Base-by-base conservation (phyloP, 2,797 vertebrate species). In the Acipenser ruthenus region DNA sequence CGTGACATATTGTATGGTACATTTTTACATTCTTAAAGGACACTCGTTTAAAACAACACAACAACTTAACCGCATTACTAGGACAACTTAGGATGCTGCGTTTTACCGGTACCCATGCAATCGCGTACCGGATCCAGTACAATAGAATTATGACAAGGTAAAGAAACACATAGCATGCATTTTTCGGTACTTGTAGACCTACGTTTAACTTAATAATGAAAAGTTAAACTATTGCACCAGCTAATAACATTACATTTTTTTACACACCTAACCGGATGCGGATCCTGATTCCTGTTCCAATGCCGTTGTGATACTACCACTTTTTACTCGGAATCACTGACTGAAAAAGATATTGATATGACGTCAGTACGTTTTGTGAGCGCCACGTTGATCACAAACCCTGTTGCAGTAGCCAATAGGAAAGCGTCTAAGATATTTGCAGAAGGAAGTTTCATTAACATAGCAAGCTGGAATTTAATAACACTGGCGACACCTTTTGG, bases 331-430 rank as follows among this genome's bases (percentile, higher is more conserved):
- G 37, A 37, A 37, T 37, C 59, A 65, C 37, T 37, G 37, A 5
- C 37, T 37, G 37, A 37, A 37, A 37, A 37, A 37, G 0, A 37
- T 48, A 10, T 52, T 48, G 7, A 6, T 47, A 56, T 70, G 69
- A 70, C 69, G 69, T 70, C 49, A 55, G 13, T 12, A 67, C 65
- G 69, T 62, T 51, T 15, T 51, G 48, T 50, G 15, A 50, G 48
- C 60, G 61, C 69, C 69, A 70, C 69, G 69, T 70, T 63, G 11
- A 47, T 65, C 49, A 37, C 48, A 60, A 18, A 7, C 50, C 7
- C 66, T 8, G 11, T 49, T 18, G 9, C 53, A 58, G 10, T 49
- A 66, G 55, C 65, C 65, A 66, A 66, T 67, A 10, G 49, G 58
- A 15, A 10, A 50, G 11, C 58, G 8, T 10, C n/a, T 11, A 58